Evolutionary conservation across 2,797 vertebrate species (phyloP).

Genomic region (Acomys russatus): DNA sequence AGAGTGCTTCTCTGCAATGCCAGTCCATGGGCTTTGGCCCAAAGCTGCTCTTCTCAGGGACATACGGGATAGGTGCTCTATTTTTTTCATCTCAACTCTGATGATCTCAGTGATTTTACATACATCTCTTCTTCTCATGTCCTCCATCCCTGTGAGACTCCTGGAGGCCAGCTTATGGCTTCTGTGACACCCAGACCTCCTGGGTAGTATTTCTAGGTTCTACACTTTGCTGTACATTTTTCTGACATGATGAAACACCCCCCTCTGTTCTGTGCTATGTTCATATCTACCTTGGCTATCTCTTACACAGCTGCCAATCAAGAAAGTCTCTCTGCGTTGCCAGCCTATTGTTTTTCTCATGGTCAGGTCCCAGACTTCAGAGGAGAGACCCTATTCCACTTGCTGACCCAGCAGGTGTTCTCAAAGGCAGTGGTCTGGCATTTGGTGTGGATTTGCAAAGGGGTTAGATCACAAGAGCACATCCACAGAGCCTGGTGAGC

Average conservation of each 20-base stretch:
- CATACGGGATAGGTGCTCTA: neutral
- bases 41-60: neutral
- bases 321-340: neutral
- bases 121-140: too few species aligned
- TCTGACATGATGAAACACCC: neutral
- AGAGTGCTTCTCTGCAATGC: rapidly evolving
- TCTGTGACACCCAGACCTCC: neutral
- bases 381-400: neutral
- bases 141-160: neutral
- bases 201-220: neutral
- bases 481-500: conserved; percentile 74
- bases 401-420: neutral
- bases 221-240: neutral
- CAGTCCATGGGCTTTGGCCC: neutral
- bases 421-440: neutral
- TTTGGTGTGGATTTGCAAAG: conserved; percentile 1
- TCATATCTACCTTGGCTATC: neutral
- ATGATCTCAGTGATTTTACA: neutral
- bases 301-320: neutral
- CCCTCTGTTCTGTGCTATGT: neutral
- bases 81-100: neutral
- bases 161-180: neutral
- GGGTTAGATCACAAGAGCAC: conserved; percentile 69
- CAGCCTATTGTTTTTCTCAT: neutral
- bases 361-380: neutral